Evolutionary conservation across 2,113 vertebrate genomes (phyloP).

Genomic region (Silurus glanis): DNA sequence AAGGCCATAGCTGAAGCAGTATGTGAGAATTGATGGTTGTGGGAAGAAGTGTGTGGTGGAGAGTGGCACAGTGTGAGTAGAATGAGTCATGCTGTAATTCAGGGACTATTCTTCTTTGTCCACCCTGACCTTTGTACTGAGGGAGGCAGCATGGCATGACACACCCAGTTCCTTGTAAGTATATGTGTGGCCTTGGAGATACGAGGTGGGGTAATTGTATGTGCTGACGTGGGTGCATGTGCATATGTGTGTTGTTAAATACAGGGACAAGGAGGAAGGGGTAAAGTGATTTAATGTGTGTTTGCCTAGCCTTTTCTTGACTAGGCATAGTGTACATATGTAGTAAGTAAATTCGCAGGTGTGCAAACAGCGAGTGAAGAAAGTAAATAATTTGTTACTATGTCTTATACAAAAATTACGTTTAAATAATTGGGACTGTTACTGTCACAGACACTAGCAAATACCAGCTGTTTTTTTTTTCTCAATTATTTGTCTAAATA

Average conservation of each 20-base stretch:
- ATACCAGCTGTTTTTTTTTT: background rate
- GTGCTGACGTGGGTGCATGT: conserved; percentile 32
- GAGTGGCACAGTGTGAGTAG: conserved; percentile 38
- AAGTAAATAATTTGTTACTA: background rate
- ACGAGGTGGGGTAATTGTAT: conserved; percentile 32
- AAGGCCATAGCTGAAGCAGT: background rate
- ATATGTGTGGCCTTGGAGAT: conserved; percentile 27
- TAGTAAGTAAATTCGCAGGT: conserved; percentile 59
- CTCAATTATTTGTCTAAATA: background rate
- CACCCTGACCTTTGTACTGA: conserved; percentile 66
- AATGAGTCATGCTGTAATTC: conserved; percentile 63
- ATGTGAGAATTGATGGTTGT: background rate
- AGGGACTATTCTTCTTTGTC: conserved; percentile 63
- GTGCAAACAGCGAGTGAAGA: background rate
- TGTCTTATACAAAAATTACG: no score
- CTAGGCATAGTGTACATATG: conserved; percentile 65
- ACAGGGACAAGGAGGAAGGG: background rate
- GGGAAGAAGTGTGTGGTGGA: conserved; percentile 32
- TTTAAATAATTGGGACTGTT: background rate
- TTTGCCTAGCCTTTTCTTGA: conserved; percentile 63
- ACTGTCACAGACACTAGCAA: background rate
- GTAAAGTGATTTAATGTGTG: background rate
- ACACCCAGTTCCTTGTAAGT: conserved; percentile 63
- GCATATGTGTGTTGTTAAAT: conserved; percentile 25
- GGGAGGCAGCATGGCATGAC: conserved; percentile 52